These are phyloP conservation scores for Talpa occidentalis DNA, from an alignment of 2,113 vertebrate species.

Conservation along the genomic window DNA sequence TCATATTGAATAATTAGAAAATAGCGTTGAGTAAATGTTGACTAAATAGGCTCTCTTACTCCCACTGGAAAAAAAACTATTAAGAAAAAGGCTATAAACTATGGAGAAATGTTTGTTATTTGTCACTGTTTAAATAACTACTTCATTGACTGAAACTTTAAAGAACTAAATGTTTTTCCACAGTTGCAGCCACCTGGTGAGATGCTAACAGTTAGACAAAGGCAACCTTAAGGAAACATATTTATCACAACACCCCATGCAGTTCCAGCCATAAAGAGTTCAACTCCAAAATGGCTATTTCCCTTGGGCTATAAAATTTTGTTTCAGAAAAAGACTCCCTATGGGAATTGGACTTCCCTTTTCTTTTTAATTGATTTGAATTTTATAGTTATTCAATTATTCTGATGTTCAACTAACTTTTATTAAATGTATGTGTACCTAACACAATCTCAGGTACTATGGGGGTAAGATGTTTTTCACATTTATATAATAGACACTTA, in stretches of 20 bases:
- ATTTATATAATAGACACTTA: neutral
- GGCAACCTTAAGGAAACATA: constrained; percentile 58
- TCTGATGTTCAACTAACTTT: constrained; percentile 44
- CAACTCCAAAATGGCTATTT: constrained; percentile 50
- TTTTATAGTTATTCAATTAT: constrained; percentile 56
- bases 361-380: neutral
- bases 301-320: constrained; percentile 39
- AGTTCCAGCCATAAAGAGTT: constrained; percentile 64
- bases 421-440: neutral
- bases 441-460: neutral
- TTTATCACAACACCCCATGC: constrained; percentile 49
- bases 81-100: constrained; percentile 65
- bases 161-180: constrained; percentile 70
- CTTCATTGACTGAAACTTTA: constrained; percentile 45
- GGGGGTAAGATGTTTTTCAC: neutral
- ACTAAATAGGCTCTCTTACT: constrained; percentile 46
- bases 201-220: constrained; percentile 69
- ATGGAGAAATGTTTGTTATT: constrained; percentile 52
- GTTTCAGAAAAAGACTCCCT: constrained; percentile 33
- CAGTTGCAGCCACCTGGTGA: constrained; percentile 50
- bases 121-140: constrained; percentile 59
- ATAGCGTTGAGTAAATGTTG: constrained; percentile 50
- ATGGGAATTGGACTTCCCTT: constrained; percentile 3
- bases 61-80: constrained; percentile 63
- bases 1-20: constrained; percentile 60